Base-by-base conservation (phyloP, 2,888 invertebrate species). In the Agriotes lineatus region DNA sequence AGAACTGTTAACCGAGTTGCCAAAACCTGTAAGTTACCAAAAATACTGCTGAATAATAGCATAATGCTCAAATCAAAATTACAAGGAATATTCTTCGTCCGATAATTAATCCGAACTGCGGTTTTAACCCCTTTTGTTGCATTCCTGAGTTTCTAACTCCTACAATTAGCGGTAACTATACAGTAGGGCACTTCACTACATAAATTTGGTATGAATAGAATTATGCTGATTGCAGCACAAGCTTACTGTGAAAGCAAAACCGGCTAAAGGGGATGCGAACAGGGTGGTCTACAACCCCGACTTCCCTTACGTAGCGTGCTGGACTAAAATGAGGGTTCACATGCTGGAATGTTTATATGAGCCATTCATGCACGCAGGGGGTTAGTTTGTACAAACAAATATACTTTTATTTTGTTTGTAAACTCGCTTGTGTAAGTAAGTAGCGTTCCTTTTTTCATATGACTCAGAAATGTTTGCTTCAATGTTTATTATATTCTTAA, bases 331-430 rank as follows among this genome's bases (percentile, higher is more conserved):
- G 52, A 60, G 69, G 69, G 66, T 65, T 65, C 71, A 71, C 65
- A 71, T 71, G 69, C 56, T 62, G 71, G 64, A 62, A 69, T 71
- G 71, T 68, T 71, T 71, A 69, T 71, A 71, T 61, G 71, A 71
- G 54, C 58, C 71, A 69, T 65, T 69, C 65, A 69, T 71, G 67
- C 66, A 71, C 42, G 65, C 69, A 61, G 68, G 61, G 71, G 71
- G 71, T 69, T 69, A 58, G 61, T 69, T 66, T 63, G 66, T 67
- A 62, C 71, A 71, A 69, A 69, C 69, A 71, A 71, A 69, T 69
- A 66, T 62, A 66, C 58, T 71, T 71, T 69, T 69, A 66, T 69
- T 69, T 71, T 71, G 65, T 69, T 66, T 66, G 60, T 69, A 61
- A 58, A 60, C 33, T 69, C 48, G 20, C 62, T 65, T 69, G 52